Evolutionary conservation across 2,888 invertebrate genomes (phyloP), one percentile per base, ranked within the genome.

Genomic region (Palloptera scutellata): DNA sequence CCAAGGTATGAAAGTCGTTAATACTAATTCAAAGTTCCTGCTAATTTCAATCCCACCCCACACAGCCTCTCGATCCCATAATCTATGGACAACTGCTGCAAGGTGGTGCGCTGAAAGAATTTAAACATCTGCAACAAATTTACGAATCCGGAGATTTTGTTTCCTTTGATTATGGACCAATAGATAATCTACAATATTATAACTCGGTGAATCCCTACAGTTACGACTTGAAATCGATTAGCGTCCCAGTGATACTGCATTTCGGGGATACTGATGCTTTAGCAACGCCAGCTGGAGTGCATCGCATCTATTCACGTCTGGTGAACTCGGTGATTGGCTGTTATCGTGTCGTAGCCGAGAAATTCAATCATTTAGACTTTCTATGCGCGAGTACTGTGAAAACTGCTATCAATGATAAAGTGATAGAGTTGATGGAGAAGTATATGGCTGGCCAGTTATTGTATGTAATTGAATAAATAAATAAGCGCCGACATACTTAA

Each of bases 291-390:
- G 71, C 68, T 0, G 80, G 79, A 1, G 80, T 83, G 1, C 81
- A 81, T 42, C 67, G 68, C 1, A 78, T 83, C 1, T 80, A 83
- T 64, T 75, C 81, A 11, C 73, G 64, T 19, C 74, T 82, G 73
- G 8, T 81, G 40, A 67, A 62, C n/a, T 64, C 73, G 0, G 76
- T 79, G 11, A 68, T 75, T 0, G 78, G 81, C 12, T 78, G 82
- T 1, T 72, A 78, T 64, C 76, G 77, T 15, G 77, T 82, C 57
- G 67, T 70, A 0, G 73, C 81, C 0, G 42, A 19, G 0, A 78
- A 77, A 66, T 83, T 83, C 63, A 82, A 80, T 70, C 83, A 83
- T 64, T 77, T 81, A 11, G 83, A 83, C 64, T 83, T 83, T 42
- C 60, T 83, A 2, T 66, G 79, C 43, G 72, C 81, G 0, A 42